Evolutionary conservation across 1,140 invertebrate species (phyloP).

Genomic region (Sarcophaga peregrina): DNA sequence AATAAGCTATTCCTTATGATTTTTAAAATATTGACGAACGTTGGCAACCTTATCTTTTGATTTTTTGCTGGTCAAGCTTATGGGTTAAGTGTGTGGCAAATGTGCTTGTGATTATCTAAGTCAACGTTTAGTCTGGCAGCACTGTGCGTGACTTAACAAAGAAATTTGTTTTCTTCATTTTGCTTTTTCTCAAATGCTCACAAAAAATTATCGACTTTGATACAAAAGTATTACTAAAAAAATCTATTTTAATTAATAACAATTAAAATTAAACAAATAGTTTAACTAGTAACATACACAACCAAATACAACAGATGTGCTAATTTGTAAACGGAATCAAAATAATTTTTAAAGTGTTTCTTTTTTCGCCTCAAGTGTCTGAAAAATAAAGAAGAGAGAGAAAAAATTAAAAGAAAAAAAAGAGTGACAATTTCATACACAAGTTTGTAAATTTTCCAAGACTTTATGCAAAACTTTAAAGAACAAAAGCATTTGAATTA

Average conservation of each 20-base stretch:
- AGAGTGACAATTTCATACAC: background rate
- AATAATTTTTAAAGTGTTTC: background rate
- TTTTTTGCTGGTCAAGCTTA: background rate
- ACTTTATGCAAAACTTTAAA: too few species aligned
- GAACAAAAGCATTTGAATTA: background rate
- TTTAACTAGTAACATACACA: background rate
- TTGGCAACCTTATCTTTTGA: background rate
- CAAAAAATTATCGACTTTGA: conserved; percentile 24
- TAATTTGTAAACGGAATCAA: background rate
- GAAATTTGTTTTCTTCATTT: conserved; percentile 28
- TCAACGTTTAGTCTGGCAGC: background rate
- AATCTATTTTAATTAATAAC: conserved; percentile 13
- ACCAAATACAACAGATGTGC: background rate
- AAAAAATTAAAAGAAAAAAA: background rate
- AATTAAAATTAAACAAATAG: background rate
- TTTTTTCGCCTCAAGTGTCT: background rate
- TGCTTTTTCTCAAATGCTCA: background rate
- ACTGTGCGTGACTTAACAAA: conserved; percentile 38
- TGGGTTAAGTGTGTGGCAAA: background rate
- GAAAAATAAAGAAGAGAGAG: background rate
- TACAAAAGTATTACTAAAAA: conserved; percentile 6
- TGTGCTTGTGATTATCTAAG: background rate
- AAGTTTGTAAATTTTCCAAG: background rate
- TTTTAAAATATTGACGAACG: too few species aligned
- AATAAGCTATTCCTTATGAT: too few species aligned